phyloP scores from a whole-genome alignment of 2,797 vertebrate genomes.

The Danio jaintianensis region DNA sequence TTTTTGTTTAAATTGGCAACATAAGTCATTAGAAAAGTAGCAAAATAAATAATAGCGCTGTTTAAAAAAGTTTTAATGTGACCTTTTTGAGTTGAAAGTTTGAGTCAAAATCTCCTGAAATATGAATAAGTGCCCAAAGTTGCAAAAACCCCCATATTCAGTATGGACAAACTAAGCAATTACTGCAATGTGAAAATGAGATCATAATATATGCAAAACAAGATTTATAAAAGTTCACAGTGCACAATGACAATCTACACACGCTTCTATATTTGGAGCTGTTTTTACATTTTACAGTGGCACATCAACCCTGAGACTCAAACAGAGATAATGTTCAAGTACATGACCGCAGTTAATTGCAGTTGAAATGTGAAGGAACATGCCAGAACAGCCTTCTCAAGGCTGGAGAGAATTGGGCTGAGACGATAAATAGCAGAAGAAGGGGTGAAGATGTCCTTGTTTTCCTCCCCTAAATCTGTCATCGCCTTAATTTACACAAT shows the following conservation, averaged over 20 bases:
- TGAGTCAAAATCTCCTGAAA: not conserved
- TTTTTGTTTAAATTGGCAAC: not conserved
- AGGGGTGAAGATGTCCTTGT: conserved; percentile 59
- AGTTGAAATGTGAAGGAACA: conserved; percentile 43
- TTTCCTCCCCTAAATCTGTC: conserved; percentile 60
- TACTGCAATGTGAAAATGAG: conserved; percentile 16
- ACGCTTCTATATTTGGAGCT: not conserved
- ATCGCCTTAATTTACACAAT: conserved; percentile 63
- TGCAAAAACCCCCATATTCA: not conserved
- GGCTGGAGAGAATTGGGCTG: conserved; percentile 50
- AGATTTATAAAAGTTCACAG: not conserved
- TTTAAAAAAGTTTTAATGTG: not conserved
- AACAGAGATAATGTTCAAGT: conserved; percentile 54
- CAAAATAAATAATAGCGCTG: not conserved
- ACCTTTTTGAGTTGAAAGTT: too few relatives aligned
- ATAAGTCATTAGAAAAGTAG: too few relatives aligned
- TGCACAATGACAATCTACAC: not conserved
- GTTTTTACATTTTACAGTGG: conserved; percentile 20
- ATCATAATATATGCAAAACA: conserved; percentile 26
- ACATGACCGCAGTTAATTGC: conserved; percentile 53
- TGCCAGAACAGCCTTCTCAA: conserved; percentile 46
- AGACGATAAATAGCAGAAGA: conserved; percentile 60
- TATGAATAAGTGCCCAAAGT: not conserved
- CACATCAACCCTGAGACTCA: conserved; percentile 18
- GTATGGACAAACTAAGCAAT: not conserved